Conservation (phyloP, 2,113 vertebrate genomes). For the Microtus pennsylvanicus region DNA sequence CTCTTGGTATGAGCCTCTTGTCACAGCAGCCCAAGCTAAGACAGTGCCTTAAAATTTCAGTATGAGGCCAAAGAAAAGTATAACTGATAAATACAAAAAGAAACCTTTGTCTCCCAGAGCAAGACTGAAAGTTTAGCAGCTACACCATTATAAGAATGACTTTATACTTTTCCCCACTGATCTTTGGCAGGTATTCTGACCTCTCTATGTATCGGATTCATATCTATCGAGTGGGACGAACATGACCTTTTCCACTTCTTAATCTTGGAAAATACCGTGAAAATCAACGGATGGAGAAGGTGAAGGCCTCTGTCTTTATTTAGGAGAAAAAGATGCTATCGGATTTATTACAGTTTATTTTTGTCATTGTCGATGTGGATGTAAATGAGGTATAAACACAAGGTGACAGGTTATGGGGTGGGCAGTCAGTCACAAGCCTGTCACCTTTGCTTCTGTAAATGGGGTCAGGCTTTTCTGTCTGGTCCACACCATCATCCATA, state of each 20-base stretch:
- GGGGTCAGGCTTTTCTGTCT: not conserved
- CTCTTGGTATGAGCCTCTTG: not conserved
- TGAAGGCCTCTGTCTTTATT: constrained; percentile 18
- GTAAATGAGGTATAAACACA: constrained; percentile 55
- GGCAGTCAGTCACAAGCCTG: constrained; percentile 50
- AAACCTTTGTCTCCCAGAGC: not conserved
- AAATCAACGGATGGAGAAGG: not conserved
- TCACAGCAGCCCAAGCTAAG: not conserved
- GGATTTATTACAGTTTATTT: constrained; percentile 62
- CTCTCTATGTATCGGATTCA: not conserved
- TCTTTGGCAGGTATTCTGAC: not conserved
- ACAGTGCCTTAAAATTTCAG: not conserved
- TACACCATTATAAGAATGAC: not conserved
- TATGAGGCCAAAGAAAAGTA: not conserved
- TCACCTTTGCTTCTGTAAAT: constrained; percentile 47
- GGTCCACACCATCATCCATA: not conserved
- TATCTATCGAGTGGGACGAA: not conserved
- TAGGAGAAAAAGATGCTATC: constrained; percentile 29
- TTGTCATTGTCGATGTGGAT: constrained; percentile 39
- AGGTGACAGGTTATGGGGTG: constrained; percentile 47
- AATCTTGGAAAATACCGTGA: not conserved
- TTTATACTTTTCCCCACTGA: not conserved
- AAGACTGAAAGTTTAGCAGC: constrained; percentile 20
- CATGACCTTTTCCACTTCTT: not conserved
- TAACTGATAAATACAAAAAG: not conserved